A percentile compares a stretch with the other conserved stretches of the same genome.
Evolutionary conservation across 2,888 invertebrate species (phyloP).

Genomic region (Mechanitis mazaeus): DNA sequence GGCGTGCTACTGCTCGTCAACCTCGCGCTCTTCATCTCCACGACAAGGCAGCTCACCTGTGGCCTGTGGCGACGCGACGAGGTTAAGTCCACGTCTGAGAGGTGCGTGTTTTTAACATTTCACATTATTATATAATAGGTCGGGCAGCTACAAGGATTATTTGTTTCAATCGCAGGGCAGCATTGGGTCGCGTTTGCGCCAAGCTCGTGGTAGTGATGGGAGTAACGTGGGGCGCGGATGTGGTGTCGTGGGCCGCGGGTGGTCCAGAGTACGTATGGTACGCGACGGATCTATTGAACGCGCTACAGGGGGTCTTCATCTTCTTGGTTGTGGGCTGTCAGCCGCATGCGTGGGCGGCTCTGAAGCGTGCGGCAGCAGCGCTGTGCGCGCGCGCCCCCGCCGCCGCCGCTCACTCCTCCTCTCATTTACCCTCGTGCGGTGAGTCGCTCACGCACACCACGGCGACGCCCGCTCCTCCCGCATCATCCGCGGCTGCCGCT

Average conservation of each 20-base stretch:
- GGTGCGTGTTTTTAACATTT: conserved; percentile 33
- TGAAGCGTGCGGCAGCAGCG: conserved; percentile 51
- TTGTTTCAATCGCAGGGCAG: conserved; percentile 71
- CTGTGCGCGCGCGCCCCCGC: conserved; percentile 68
- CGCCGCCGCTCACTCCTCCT: conserved; percentile 81
- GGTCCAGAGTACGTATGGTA: conserved; percentile 90
- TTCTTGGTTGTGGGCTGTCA: conserved; percentile 93
- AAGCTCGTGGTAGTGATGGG: conserved; percentile 84
- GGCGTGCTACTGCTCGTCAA: conserved; percentile 87
- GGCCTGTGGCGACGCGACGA: conserved; percentile 92
- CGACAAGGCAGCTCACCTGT: conserved; percentile 89
- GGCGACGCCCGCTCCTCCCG: conserved; percentile 81
- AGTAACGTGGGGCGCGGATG: conserved; percentile 81
- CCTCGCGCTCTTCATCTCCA: conserved; percentile 86
- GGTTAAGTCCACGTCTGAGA: conserved; percentile 84
- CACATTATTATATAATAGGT: neutral
- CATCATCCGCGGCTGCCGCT: conserved; percentile 73
- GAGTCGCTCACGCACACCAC: conserved; percentile 85
- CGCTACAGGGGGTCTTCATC: conserved; percentile 91
- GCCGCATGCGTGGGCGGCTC: conserved; percentile 82
- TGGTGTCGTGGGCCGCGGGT: conserved; percentile 89
- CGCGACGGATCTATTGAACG: conserved; percentile 89
- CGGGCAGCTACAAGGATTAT: neutral
- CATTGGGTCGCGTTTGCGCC: conserved; percentile 88
- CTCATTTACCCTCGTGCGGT: conserved; percentile 88